Evolutionary conservation across 53 echinoderm and acorn worm species (phyloP).

Genomic region (Holothuria leucospilota): DNA sequence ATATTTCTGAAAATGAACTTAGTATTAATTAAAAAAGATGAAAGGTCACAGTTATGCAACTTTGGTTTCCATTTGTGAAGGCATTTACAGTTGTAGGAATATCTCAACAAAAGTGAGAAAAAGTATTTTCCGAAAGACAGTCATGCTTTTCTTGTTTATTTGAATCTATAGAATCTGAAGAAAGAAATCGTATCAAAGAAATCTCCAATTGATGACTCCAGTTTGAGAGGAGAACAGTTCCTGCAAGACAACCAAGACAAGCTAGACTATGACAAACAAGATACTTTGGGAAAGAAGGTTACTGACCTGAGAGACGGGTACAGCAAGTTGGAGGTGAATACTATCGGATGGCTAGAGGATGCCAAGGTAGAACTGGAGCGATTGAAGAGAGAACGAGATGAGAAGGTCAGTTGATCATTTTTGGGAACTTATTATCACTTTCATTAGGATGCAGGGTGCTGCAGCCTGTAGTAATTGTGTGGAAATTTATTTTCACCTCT

Average conservation of each 20-base stretch:
- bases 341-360: slow-evolving; percentile 71
- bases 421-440: background rate
- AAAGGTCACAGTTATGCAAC: no score
- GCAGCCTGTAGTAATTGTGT: no score
- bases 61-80: no score
- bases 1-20: no score
- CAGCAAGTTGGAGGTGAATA: slow-evolving; percentile 69
- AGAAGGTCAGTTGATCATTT: slow-evolving; percentile 61
- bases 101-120: no score
- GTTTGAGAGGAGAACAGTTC: slow-evolving; percentile 89
- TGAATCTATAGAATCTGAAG: slow-evolving; percentile 61
- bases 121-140: no score
- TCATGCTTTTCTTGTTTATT: background rate
- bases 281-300: slow-evolving; percentile 71
- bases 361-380: slow-evolving; percentile 75
- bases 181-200: slow-evolving; percentile 79
- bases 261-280: slow-evolving; percentile 78
- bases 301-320: slow-evolving; percentile 74
- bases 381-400: slow-evolving; percentile 80
- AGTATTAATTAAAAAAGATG: no score
- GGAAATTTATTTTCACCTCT: no score
- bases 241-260: slow-evolving; percentile 85
- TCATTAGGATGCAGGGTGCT: no score
- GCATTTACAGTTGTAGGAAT: no score
- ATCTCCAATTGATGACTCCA: slow-evolving; percentile 83